A percentile compares a stretch with the other conserved stretches of the same genome.
Conservation (phyloP, 2,113 vertebrate species). For the Proteles cristata region DNA sequence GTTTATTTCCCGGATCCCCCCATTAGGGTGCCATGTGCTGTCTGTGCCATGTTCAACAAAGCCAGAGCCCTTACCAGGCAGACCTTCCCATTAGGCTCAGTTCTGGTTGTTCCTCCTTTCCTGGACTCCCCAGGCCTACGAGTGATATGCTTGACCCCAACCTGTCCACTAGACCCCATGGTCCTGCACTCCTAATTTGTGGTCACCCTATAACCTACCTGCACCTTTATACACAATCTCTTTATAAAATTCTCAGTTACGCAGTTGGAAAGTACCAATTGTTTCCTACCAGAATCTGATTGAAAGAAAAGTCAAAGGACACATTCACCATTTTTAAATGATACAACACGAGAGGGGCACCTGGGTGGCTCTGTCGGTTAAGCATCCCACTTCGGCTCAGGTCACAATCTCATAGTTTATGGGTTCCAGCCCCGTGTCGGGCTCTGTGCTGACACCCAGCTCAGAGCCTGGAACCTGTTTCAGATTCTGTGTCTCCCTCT, state of each 20-base stretch:
- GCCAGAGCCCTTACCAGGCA: background rate
- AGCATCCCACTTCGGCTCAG: too few species aligned
- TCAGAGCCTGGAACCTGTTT: too few species aligned
- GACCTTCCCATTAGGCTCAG: background rate
- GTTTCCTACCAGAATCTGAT: slow-evolving; percentile 3
- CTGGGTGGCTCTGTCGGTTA: too few species aligned
- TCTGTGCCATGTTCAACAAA: background rate
- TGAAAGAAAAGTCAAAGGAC: background rate
- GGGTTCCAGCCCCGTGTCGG: too few species aligned
- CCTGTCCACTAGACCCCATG: background rate
- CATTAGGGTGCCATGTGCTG: background rate
- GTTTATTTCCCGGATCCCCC: background rate
- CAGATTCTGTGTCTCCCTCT: too few species aligned
- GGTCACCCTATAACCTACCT: background rate
- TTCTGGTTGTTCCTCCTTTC: background rate
- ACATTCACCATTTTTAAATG: background rate
- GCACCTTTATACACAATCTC: background rate
- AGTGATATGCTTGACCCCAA: background rate
- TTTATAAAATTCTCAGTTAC: background rate
- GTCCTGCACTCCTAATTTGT: background rate
- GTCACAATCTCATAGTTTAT: too few species aligned
- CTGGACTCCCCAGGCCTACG: background rate
- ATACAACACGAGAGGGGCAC: background rate
- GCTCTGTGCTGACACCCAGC: too few species aligned
- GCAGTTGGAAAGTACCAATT: background rate